Base-by-base conservation (phyloP, 1,140 invertebrate species). In the Sitophilus oryzae region DNA sequence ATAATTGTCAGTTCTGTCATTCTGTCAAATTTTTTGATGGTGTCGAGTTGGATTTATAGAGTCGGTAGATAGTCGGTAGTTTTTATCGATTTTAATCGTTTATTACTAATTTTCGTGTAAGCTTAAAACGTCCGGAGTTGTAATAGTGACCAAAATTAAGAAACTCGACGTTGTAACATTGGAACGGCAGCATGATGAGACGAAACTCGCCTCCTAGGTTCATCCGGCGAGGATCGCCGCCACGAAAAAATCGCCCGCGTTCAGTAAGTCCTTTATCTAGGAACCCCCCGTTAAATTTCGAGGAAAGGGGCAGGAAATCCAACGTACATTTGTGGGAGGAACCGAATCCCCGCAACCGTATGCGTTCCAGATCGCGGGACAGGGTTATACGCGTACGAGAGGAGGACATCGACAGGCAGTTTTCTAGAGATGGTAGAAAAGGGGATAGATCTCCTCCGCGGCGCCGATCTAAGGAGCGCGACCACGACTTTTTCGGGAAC, bases 191-290 rank as follows among this genome's bases (percentile, higher is more conserved):
- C 11, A 45, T 14, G 9, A 49, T 56, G 53, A 42, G 46, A 49
- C 30, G 53, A 22, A 22, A 43, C 5, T 56, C 53, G 1, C 53
- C 53, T 5, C 16, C 23, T 16, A 35, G 53, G 15, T 46, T 18
- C 18, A 9, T 25, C 16, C 23, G 45, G 16, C 53, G 22, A 30
- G 16, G 38, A 9, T 34, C 44, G 15, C 37, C 42, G 11, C 37
- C 25, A 9, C 16, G 30, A 38, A 30, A 40, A 25, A 10, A 42
- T 3, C 22, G 42, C 3, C 40, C 40, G 9, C 44, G 36, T 34
- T 40, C 35, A 0, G 3, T 56, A 38, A 56, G 53, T 20, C 53
- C 53, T 11, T 19, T 56, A 14, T 47, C 52, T 8, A 20, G 45
- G 15, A 49, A 34, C 15, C 53, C 43, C 22, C 53, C 45, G 3